Evolutionary conservation across 2,113 vertebrate genomes (phyloP).

Genomic region (Irena cyanogastra): DNA sequence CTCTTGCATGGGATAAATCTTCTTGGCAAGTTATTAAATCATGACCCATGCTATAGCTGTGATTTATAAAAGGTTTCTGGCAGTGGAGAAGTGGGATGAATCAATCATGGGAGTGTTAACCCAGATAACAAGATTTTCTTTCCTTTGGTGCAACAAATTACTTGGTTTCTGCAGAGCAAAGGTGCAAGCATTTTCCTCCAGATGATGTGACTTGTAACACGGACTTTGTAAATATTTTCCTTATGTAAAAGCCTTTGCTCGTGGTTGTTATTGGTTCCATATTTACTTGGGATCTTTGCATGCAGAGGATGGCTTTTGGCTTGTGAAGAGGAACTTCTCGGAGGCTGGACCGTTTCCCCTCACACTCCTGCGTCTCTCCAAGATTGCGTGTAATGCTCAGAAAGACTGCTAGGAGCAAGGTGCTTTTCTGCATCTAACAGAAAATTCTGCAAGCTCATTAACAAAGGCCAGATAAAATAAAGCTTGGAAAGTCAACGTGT

Average conservation of each 20-base stretch:
- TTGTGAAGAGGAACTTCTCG: neutral
- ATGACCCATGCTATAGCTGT: neutral
- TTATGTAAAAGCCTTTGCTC: neutral
- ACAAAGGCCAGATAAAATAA: neutral
- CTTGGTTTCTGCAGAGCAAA: neutral
- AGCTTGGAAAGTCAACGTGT: neutral
- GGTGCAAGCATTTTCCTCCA: neutral
- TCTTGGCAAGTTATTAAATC: neutral
- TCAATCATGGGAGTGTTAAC: neutral
- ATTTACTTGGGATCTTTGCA: neutral
- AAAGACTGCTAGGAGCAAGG: neutral
- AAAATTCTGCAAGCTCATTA: neutral
- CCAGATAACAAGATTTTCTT: neutral
- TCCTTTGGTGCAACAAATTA: neutral
- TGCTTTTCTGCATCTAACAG: rapidly evolving
- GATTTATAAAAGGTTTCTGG: neutral
- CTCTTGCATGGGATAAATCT: neutral
- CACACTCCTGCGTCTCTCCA: neutral
- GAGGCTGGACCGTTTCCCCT: neutral
- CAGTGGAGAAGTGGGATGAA: neutral
- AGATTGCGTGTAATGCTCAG: neutral
- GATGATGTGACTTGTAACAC: neutral
- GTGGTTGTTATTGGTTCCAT: neutral
- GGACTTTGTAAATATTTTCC: neutral
- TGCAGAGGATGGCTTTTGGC: neutral